Percentiles rank a stretch among this genome's conserved stretches.
Evolutionary conservation across 2,113 vertebrate species (phyloP).

Genomic region (Gallinago paraguaiae): DNA sequence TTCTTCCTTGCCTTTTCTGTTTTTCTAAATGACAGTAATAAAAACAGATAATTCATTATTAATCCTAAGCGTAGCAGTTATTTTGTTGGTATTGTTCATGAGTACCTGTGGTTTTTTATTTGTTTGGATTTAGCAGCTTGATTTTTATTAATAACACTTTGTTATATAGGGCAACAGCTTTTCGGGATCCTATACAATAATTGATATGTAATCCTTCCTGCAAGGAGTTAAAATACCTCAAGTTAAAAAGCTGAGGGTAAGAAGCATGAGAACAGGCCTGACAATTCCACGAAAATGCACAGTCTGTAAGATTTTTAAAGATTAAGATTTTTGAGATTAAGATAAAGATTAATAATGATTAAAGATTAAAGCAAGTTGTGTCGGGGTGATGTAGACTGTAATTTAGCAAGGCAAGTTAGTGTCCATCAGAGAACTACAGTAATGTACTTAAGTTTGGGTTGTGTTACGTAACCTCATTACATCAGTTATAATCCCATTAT

Average conservation of each 20-base stretch:
- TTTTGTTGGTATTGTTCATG: background rate
- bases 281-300: background rate
- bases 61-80: background rate
- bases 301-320: background rate
- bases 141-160: background rate
- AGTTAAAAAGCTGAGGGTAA: background rate
- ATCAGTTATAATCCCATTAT: background rate
- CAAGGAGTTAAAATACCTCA: background rate
- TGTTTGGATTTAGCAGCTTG: background rate
- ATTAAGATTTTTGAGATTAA: background rate
- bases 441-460: background rate
- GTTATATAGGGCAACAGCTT: background rate
- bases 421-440: background rate
- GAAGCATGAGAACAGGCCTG: background rate
- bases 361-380: background rate
- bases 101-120: background rate
- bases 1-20: background rate
- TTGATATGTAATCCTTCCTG: background rate
- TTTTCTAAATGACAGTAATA: background rate
- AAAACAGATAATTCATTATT: background rate
- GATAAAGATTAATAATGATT: background rate
- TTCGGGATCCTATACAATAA: background rate
- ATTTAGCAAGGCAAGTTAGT: background rate
- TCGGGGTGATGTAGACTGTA: background rate
- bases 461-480: background rate